Conservation (phyloP, 2,888 invertebrate species). For the Sialis lutaria region DNA sequence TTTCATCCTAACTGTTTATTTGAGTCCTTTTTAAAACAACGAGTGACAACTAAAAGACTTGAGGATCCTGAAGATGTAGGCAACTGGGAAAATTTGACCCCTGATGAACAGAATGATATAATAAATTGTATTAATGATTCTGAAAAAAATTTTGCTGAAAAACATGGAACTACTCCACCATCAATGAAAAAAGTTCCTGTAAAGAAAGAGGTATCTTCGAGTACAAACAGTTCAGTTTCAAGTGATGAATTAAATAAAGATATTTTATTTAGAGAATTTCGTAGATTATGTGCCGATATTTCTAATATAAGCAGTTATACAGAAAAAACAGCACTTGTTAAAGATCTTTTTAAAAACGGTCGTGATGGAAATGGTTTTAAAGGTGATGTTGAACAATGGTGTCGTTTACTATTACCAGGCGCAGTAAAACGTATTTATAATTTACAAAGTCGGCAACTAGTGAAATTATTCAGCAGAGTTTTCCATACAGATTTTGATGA, state of each 20-base stretch:
- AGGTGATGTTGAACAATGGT: conserved; percentile 64
- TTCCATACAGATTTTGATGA: conserved; percentile 54
- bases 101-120: conserved; percentile 49
- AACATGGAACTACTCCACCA: conserved; percentile 30
- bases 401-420: conserved; percentile 67
- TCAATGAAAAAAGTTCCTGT: conserved; percentile 16
- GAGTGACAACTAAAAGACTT: conserved; percentile 66
- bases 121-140: conserved; percentile 43
- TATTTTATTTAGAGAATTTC: conserved; percentile 59
- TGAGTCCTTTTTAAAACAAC: conserved; percentile 58
- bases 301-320: conserved; percentile 62
- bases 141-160: conserved; percentile 33
- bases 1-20: conserved; percentile 66
- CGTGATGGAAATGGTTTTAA: conserved; percentile 44
- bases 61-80: conserved; percentile 63
- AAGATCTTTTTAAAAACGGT: conserved; percentile 45
- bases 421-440: conserved; percentile 77
- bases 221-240: neutral
- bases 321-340: conserved; percentile 60
- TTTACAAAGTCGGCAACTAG: conserved; percentile 77
- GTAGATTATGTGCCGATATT: conserved; percentile 58
- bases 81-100: conserved; percentile 48
- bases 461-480: conserved; percentile 74
- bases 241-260: conserved; percentile 29
- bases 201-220: neutral